Conservation (phyloP, 2,888 invertebrate genomes). For the Microchrysa polita region DNA sequence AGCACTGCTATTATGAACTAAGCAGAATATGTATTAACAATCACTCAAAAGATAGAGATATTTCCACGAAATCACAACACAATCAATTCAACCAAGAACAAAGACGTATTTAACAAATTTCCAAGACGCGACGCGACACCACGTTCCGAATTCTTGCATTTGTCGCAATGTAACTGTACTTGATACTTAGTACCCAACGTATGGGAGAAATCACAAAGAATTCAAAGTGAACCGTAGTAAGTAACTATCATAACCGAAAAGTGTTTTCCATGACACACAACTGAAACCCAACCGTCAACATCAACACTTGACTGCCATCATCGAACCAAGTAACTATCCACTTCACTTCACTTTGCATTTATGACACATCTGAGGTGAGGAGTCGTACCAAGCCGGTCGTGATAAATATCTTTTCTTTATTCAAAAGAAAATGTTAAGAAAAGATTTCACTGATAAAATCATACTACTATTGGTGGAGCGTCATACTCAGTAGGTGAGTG, state of each 20-base stretch:
- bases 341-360: not conserved
- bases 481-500: too few species aligned
- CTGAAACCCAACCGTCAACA: too few species aligned
- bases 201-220: slow-evolving; percentile 34
- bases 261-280: not conserved
- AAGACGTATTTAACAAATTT: not conserved
- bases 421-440: not conserved
- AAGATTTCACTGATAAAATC: not conserved
- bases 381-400: not conserved
- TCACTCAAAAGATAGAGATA: not conserved
- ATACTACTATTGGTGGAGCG: too few species aligned
- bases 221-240: not conserved
- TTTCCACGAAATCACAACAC: not conserved
- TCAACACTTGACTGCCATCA: not conserved
- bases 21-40: too few species aligned
- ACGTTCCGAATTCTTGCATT: slow-evolving; percentile 27
- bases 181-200: not conserved
- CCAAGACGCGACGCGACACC: not conserved
- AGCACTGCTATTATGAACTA: not conserved
- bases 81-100: not conserved
- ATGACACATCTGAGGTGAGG: not conserved
- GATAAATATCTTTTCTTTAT: not conserved
- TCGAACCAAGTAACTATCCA: not conserved
- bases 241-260: slow-evolving; percentile 22
- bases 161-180: slow-evolving; percentile 24